Evolutionary conservation across 2,113 vertebrate species (phyloP).

Genomic region (Austrofundulus limnaeus): DNA sequence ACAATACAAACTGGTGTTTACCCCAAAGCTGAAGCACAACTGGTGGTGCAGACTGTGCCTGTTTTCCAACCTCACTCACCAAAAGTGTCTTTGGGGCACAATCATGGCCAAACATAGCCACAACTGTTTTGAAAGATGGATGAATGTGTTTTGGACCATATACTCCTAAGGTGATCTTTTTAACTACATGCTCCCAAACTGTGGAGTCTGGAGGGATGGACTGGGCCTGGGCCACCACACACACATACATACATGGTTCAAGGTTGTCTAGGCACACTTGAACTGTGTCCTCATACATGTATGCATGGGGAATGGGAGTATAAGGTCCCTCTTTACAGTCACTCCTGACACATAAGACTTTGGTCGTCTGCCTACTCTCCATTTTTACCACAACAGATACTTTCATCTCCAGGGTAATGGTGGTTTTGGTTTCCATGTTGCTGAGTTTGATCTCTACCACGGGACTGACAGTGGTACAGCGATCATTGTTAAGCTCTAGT

Average conservation of each 20-base stretch:
- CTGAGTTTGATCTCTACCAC: conserved; percentile 94
- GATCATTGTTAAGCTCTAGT: conserved; percentile 91
- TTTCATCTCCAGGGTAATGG: conserved; percentile 89
- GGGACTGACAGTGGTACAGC: conserved; percentile 88
- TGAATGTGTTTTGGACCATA: conserved; percentile 97
- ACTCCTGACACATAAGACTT: conserved; percentile 87
- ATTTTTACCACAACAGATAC: conserved; percentile 87
- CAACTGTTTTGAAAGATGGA: conserved; percentile 93
- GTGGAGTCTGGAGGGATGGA: conserved; percentile 82
- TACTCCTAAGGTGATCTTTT: conserved; percentile 90
- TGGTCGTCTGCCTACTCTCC: conserved; percentile 82
- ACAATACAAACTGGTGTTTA: conserved; percentile 89
- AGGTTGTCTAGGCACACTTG: conserved; percentile 90
- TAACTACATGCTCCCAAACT: conserved; percentile 92
- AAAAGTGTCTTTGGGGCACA: conserved; percentile 92
- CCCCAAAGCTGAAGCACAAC: conserved; percentile 95
- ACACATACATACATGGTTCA: conserved; percentile 94
- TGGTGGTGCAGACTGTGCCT: conserved; percentile 78
- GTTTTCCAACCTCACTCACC: conserved; percentile 87
- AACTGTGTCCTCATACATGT: conserved; percentile 85
- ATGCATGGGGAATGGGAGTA: conserved; percentile 75
- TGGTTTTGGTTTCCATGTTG: conserved; percentile 90
- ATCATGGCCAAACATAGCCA: conserved; percentile 93
- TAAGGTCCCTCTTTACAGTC: conserved; percentile 93
- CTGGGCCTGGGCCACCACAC: conserved; percentile 84